These are phyloP conservation scores for Scalopus aquaticus DNA, from an alignment of 2,113 vertebrate genomes.

Conservation along the genomic window DNA sequence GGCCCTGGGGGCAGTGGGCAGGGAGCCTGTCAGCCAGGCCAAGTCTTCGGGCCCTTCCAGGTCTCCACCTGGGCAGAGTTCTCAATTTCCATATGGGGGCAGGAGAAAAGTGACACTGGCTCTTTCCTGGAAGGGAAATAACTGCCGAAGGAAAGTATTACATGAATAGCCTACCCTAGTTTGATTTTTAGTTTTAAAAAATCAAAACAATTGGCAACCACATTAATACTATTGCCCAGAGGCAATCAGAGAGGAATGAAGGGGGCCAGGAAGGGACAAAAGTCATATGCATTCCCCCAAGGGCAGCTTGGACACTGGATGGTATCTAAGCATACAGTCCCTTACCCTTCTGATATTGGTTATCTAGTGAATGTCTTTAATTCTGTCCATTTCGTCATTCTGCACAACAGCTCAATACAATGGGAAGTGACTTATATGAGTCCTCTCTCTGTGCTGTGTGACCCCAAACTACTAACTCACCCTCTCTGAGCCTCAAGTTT, in stretches of 20 bases:
- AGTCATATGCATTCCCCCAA: neutral
- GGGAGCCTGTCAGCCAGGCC: neutral
- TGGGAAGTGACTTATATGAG: neutral
- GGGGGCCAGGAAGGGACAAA: neutral
- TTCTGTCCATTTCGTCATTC: neutral
- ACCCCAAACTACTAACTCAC: neutral
- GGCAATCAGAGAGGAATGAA: neutral
- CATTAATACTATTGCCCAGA: neutral
- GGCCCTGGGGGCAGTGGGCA: neutral
- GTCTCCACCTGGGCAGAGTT: neutral
- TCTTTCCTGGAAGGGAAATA: neutral
- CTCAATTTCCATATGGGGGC: neutral
- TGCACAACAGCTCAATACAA: neutral
- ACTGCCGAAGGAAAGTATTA: neutral
- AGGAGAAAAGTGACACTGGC: neutral
- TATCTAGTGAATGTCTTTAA: neutral
- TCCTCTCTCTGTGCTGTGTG: neutral
- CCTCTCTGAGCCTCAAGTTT: neutral
- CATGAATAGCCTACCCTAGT: neutral
- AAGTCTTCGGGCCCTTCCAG: neutral
- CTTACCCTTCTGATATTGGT: neutral
- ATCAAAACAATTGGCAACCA: slow-evolving; percentile 1
- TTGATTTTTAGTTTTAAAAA: neutral
- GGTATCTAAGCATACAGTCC: neutral
- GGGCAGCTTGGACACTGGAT: neutral